These are phyloP conservation scores for Plemyria rubiginata DNA, from an alignment of 2,888 invertebrate species.

Conservation along the genomic window DNA sequence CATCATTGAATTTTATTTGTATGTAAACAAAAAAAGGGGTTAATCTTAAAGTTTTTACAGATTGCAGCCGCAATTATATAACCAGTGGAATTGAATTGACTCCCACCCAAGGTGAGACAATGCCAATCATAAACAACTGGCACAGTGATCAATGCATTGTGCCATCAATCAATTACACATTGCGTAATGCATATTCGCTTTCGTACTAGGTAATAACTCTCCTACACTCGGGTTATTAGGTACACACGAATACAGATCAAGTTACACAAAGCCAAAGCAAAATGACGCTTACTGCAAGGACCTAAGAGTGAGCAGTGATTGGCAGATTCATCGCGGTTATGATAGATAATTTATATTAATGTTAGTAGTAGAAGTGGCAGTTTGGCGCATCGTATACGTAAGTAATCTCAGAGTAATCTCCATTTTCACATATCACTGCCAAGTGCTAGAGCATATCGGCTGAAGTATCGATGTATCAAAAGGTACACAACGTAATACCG, in stretches of 20 bases:
- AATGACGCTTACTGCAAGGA: too few relatives aligned
- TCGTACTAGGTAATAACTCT: slow-evolving; percentile 14
- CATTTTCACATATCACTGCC: too few relatives aligned
- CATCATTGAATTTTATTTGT: too few relatives aligned
- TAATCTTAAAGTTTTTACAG: too few relatives aligned
- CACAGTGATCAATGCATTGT: slow-evolving; percentile 27
- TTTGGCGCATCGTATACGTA: background rate
- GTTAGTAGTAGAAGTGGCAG: too few relatives aligned
- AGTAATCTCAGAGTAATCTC: too few relatives aligned
- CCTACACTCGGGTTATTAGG: background rate
- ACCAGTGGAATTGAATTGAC: background rate
- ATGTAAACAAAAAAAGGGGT: too few relatives aligned
- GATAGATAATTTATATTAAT: too few relatives aligned
- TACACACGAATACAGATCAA: background rate
- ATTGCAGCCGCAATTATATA: background rate
- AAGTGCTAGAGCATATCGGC: too few relatives aligned
- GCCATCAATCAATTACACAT: slow-evolving; percentile 23
- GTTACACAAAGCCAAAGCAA: too few relatives aligned
- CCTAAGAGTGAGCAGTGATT: too few relatives aligned
- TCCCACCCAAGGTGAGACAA: slow-evolving; percentile 18
- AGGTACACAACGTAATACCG: slow-evolving; percentile 11
- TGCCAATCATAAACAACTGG: slow-evolving; percentile 20
- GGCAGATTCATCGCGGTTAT: too few relatives aligned
- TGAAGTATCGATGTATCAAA: slow-evolving; percentile 14
- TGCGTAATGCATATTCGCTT: slow-evolving; percentile 24